A percentile compares a stretch with the other conserved stretches of the same genome.
Evolutionary conservation across 2,113 vertebrate species (phyloP).

Genomic region (Murina feae): DNA sequence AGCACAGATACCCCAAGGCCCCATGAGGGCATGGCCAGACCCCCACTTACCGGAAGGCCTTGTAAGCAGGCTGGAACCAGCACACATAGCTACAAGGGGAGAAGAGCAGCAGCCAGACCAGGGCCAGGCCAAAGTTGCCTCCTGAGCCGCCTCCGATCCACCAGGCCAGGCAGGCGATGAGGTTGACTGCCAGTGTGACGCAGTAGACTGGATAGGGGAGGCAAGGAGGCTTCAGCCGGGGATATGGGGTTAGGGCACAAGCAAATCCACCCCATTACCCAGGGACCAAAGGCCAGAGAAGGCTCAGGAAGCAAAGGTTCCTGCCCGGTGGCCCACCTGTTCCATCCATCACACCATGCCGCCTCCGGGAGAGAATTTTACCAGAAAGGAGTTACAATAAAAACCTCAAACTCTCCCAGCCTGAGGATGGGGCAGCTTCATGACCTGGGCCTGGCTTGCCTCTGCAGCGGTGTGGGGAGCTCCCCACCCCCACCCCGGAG

Average conservation of each 20-base stretch:
- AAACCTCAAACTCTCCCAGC: not conserved
- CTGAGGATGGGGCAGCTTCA: not conserved
- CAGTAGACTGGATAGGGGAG: conserved; percentile 86
- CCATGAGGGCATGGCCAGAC: not conserved
- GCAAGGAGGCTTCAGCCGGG: not conserved
- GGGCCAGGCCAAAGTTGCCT: conserved; percentile 88
- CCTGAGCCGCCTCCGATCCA: conserved; percentile 87
- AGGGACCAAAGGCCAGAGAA: not conserved
- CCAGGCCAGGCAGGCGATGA: conserved; percentile 93
- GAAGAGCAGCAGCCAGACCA: conserved; percentile 94
- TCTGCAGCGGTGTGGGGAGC: too few relatives aligned
- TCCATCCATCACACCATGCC: not conserved
- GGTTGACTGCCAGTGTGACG: conserved; percentile 85
- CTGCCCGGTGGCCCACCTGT: not conserved
- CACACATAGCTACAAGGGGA: conserved; percentile 92
- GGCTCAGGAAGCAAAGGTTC: not conserved
- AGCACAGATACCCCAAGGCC: not conserved
- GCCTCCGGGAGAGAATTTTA: too few relatives aligned
- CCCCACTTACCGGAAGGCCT: conserved; percentile 90
- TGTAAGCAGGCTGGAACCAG: conserved; percentile 96
- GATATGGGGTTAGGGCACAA: not conserved
- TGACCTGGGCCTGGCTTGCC: not conserved
- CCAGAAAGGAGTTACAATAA: not conserved
- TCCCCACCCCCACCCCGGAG: fast-evolving
- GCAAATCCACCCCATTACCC: not conserved